A percentile compares a stretch with the other conserved stretches of the same genome.
phyloP scores from a whole-genome alignment of 2,113 vertebrate genomes.

The Hassar affinis region DNA sequence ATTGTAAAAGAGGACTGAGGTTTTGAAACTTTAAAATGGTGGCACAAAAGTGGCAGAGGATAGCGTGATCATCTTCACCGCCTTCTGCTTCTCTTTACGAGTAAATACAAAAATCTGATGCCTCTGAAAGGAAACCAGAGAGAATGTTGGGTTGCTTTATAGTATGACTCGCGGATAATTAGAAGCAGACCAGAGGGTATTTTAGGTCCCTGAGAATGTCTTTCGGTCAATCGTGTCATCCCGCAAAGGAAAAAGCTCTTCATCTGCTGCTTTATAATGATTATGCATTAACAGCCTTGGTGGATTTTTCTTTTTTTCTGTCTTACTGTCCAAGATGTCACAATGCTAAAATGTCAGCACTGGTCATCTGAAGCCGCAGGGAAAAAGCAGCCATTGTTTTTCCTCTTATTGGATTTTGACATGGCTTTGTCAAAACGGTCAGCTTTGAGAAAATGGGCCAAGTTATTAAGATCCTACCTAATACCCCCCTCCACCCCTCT shows the following conservation, averaged over 20 bases:
- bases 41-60: too few relatives aligned
- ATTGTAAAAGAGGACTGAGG: background rate
- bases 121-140: slow-evolving; percentile 11
- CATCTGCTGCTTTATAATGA: background rate
- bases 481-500: background rate
- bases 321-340: background rate
- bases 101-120: background rate
- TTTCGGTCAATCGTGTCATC: slow-evolving; percentile 2
- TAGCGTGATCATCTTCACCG: background rate
- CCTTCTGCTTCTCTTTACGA: background rate
- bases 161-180: slow-evolving; percentile 13
- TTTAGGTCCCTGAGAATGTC: background rate
- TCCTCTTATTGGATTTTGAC: background rate
- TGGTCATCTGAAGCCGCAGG: background rate
- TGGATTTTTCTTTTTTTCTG: background rate
- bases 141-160: slow-evolving; percentile 16
- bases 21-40: background rate
- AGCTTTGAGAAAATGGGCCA: background rate
- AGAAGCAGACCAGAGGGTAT: slow-evolving; percentile 33
- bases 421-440: background rate
- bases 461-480: background rate
- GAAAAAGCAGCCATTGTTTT: background rate
- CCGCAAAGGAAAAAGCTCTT: slow-evolving; percentile 18
- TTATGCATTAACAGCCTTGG: background rate
- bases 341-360: background rate